These are phyloP conservation scores for Megalonaias nervosa DNA, from an alignment of 1,140 invertebrate genomes.

Conservation along the genomic window DNA sequence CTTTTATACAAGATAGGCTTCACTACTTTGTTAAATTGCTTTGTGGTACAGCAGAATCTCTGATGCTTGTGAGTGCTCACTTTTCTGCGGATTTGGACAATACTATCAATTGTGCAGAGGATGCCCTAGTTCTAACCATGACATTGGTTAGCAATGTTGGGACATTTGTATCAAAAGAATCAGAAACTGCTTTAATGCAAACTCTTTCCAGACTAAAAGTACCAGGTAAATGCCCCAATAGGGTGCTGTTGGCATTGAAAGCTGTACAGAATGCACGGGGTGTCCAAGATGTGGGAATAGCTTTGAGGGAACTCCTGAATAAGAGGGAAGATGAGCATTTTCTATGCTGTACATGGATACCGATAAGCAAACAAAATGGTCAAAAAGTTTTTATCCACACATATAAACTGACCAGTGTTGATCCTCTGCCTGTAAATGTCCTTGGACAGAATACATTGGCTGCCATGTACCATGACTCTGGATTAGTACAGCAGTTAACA, in stretches of 20 bases:
- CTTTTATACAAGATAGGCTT: no score
- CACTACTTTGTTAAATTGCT: no score
- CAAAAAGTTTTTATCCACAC: no score
- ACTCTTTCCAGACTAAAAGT: conserved; percentile 33
- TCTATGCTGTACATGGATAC: conserved; percentile 5
- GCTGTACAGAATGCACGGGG: conserved; percentile 34
- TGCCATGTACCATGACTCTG: no score
- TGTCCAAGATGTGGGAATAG: conserved; percentile 32
- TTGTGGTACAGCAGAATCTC: no score
- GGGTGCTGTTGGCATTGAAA: conserved; percentile 15
- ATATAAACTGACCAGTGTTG: no score
- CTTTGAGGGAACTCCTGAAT: conserved; percentile 31
- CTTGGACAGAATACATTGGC: no score
- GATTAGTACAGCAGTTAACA: no score
- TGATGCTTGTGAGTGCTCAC: no score
- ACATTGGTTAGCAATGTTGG: conserved; percentile 50
- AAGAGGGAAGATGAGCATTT: conserved; percentile 37
- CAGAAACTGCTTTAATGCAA: conserved; percentile 37
- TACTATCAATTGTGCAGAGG: conserved; percentile 27
- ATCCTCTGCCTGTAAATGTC: no score
- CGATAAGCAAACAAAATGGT: no score
- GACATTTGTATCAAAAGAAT: conserved; percentile 23
- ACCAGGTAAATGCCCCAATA: conserved; percentile 16
- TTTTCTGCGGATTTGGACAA: no score
- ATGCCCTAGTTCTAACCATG: conserved; percentile 42